Evolutionary conservation across 2,888 invertebrate species (phyloP), one percentile per base, ranked within the genome.

Genomic region (Leistus spinibarbis): DNA sequence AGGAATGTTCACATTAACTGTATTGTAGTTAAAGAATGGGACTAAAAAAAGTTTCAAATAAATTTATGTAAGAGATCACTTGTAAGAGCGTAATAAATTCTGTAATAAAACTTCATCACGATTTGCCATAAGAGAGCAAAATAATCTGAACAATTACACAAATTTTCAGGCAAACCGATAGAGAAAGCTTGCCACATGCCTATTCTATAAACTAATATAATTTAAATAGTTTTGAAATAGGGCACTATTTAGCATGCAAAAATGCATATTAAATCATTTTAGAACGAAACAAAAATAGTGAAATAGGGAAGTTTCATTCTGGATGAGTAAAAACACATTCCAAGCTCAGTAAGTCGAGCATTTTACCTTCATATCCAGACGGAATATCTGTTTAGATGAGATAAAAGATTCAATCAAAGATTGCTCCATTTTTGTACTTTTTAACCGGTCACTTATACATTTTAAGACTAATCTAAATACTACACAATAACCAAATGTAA

Each of bases 341-440:
- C 40, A 40, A 40, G 60, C 22, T 19, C 19, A 70, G 69, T 65
- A 40, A 60, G 40, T 54, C 63, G 69, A 66, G 78, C 80, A 78
- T 86, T 40, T 40, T 86, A 86, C 87, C 87, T 86, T 86, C 86
- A 78, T 83, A 82, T 86, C 86, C 86, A 77, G 82, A 82, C 79
- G 85, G 84, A 81, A 83, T 82, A 81, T 86, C 85, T 86, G 85
- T 82, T n/a, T 79, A 79, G 78, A 82, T 79, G 62, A 74, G 60
- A 66, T 73, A 23, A 65, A 64, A 67, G 57, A 68, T 68, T 69
- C 24, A 62, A 68, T 62, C 16, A 75, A 63, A 69, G 20, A 20
- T 72, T 5, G 13, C 7, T 10, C 7, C 40, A 40, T 60, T 20
- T 1, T n/a, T 20, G 22, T 20, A 4, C 20, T 19, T 20, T 5